Percentiles rank a stretch among this genome's conserved stretches.
Conservation (phyloP, 1,140 invertebrate species). For the Colletes gigas region DNA sequence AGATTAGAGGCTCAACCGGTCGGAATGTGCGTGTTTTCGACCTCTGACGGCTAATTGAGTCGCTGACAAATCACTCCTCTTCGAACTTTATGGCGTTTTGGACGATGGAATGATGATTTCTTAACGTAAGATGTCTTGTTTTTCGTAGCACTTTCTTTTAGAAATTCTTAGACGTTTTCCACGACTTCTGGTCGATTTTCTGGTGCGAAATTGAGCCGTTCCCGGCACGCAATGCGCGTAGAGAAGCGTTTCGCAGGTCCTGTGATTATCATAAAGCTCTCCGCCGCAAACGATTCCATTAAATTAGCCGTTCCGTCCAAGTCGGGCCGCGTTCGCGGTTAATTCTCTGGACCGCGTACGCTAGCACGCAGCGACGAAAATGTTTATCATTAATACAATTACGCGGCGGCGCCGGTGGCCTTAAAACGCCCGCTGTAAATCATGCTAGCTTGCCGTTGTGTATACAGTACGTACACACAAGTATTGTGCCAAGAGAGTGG, state of each 20-base stretch:
- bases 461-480: neutral
- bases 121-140: too few species aligned
- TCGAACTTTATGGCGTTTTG: too few species aligned
- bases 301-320: conserved; percentile 32
- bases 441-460: conserved; percentile 24
- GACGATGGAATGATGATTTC: too few species aligned
- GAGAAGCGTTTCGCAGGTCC: neutral
- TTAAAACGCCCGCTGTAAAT: conserved; percentile 58
- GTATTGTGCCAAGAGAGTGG: conserved; percentile 37
- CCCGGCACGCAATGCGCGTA: too few species aligned
- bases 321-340: conserved; percentile 21
- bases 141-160: too few species aligned
- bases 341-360: neutral
- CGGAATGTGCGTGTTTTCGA: neutral
- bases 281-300: conserved; percentile 47
- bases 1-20: conserved; percentile 1
- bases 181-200: too few species aligned
- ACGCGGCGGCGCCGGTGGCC: conserved; percentile 41
- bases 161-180: too few species aligned
- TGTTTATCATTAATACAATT: conserved; percentile 55
- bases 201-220: too few species aligned
- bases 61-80: too few species aligned
- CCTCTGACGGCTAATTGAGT: neutral
- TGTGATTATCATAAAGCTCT: conserved; percentile 45
- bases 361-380: conserved; percentile 49